Percentiles rank a stretch among this genome's conserved stretches.
Evolutionary conservation across 1,140 invertebrate genomes (phyloP).

Genomic region (Rhagoletis pomonella): DNA sequence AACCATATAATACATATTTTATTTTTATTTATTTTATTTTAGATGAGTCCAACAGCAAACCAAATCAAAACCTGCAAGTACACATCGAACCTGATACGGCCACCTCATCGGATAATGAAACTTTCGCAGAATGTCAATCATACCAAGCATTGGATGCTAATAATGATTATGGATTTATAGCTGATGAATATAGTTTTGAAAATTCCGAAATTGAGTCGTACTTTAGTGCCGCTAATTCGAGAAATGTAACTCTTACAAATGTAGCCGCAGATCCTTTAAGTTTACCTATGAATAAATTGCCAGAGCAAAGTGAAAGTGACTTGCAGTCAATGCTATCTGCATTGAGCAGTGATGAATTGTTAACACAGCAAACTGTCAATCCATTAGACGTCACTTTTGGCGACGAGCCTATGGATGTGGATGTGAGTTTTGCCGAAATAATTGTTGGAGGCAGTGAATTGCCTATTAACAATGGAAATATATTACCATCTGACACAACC

Average conservation of each 20-base stretch:
- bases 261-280: slow-evolving; percentile 5
- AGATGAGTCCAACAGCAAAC: background rate
- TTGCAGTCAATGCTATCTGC: background rate
- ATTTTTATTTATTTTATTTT: background rate
- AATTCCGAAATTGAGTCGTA: slow-evolving; percentile 63
- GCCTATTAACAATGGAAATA: background rate
- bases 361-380: background rate
- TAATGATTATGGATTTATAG: slow-evolving; percentile 46
- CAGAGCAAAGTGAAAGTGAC: background rate
- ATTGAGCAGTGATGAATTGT: background rate
- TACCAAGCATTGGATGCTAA: background rate
- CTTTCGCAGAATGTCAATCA: slow-evolving; percentile 66
- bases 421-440: slow-evolving; percentile 63
- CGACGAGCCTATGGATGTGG: slow-evolving; percentile 69
- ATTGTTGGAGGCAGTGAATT: background rate
- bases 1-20: background rate
- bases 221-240: slow-evolving; percentile 60
- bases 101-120: slow-evolving; percentile 66
- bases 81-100: slow-evolving; percentile 35
- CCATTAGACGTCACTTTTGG: background rate
- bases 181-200: slow-evolving; percentile 27
- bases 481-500: no score
- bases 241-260: background rate
- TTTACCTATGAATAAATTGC: slow-evolving; percentile 37
- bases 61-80: background rate